These are phyloP conservation scores for Ips nitidus DNA, from an alignment of 1,140 invertebrate species.

Conservation along the genomic window DNA sequence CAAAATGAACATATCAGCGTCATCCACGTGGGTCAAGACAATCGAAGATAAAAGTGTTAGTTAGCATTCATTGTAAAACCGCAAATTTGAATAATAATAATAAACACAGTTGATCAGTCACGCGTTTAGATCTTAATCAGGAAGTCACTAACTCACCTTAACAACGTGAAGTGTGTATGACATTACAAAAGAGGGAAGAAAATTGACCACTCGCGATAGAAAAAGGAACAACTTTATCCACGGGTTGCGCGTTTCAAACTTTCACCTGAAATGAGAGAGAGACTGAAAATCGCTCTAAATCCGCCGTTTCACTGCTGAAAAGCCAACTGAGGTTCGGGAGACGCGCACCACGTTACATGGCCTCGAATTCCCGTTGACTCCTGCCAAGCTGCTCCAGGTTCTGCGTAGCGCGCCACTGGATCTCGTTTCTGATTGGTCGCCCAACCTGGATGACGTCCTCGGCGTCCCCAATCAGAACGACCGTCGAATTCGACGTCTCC, in stretches of 20 bases:
- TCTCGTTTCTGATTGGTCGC: constrained; percentile 47
- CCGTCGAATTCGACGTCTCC: constrained; percentile 44
- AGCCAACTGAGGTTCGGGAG: constrained; percentile 33
- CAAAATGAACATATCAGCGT: constrained; percentile 20
- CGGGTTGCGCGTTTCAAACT: constrained; percentile 28
- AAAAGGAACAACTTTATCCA: background rate
- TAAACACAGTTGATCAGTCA: constrained; percentile 17
- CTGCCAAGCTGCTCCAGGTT: constrained; percentile 48
- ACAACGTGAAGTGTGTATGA: constrained; percentile 17
- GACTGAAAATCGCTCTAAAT: constrained; percentile 33
- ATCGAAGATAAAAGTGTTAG: background rate
- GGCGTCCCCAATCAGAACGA: constrained; percentile 42
- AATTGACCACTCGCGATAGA: constrained; percentile 13
- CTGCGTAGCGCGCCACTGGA: constrained; percentile 47
- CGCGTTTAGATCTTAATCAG: constrained; percentile 30
- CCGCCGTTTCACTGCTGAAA: constrained; percentile 20
- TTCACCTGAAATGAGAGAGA: constrained; percentile 22
- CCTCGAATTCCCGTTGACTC: constrained; percentile 42
- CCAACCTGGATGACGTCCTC: constrained; percentile 45
- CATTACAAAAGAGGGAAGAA: constrained; percentile 23
- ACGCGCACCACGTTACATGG: constrained; percentile 47
- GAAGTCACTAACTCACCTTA: constrained; percentile 28
- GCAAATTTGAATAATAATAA: constrained; percentile 16
- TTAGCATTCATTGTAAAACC: constrained; percentile 1
- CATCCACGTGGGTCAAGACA: constrained; percentile 19